Percentiles rank a stretch among this genome's conserved stretches.
phyloP scores from a whole-genome alignment of 1,140 invertebrate genomes.

The Lutraria rhynchaena region DNA sequence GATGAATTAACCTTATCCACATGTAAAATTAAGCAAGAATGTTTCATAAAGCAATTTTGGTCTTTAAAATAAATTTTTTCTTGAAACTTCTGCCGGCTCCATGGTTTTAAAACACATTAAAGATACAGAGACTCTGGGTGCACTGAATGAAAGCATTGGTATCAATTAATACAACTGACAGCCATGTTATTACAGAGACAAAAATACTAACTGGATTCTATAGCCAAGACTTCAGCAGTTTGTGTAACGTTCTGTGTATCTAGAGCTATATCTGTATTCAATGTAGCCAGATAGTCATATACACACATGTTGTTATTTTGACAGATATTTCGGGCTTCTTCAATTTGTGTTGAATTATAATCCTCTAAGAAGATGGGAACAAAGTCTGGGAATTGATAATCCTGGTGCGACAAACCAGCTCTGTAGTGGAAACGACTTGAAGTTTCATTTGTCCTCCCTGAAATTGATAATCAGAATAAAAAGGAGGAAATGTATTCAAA shows the following conservation, averaged over 20 bases:
- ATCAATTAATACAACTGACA: too few relatives aligned
- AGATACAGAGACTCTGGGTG: too few relatives aligned
- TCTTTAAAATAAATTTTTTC: too few relatives aligned
- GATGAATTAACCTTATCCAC: too few relatives aligned
- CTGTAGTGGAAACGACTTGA: constrained; percentile 33
- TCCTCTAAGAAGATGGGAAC: constrained; percentile 59
- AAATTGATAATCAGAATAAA: constrained; percentile 6
- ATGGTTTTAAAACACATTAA: too few relatives aligned
- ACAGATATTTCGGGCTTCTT: constrained; percentile 43
- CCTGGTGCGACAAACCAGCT: constrained; percentile 6
- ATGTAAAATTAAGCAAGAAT: too few relatives aligned
- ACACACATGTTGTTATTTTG: constrained; percentile 19
- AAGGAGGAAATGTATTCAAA: too few relatives aligned
- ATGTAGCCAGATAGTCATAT: constrained; percentile 59
- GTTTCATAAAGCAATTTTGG: too few relatives aligned
- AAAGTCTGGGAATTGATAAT: constrained; percentile 47
- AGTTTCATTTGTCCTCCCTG: constrained; percentile 46
- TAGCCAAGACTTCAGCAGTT: background rate
- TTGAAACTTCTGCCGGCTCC: too few relatives aligned
- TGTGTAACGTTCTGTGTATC: constrained; percentile 7
- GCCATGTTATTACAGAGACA: too few relatives aligned
- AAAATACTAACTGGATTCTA: constrained; percentile 34
- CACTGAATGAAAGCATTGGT: too few relatives aligned
- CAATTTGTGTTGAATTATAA: constrained; percentile 11
- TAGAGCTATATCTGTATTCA: constrained; percentile 3